These are phyloP conservation scores for Hedychridium roseum DNA, from an alignment of 2,888 invertebrate genomes.

Conservation along the genomic window DNA sequence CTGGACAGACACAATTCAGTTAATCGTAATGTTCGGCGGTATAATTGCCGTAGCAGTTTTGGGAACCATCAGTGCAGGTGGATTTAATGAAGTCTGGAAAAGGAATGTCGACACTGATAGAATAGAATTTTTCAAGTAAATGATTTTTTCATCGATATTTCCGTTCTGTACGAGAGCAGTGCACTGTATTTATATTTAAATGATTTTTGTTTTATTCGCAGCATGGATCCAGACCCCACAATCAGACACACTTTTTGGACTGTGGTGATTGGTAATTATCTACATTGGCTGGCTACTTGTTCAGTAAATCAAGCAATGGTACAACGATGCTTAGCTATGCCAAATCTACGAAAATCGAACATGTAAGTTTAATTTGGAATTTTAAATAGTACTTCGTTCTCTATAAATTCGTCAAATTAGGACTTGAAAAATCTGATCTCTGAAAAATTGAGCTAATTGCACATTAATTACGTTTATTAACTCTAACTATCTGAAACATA, in stretches of 20 bases:
- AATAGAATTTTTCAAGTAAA: constrained; percentile 78
- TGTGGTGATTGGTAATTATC: constrained; percentile 78
- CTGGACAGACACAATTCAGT: constrained; percentile 83
- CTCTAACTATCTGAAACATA: too few relatives aligned
- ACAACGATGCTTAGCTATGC: constrained; percentile 82
- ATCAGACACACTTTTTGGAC: constrained; percentile 85
- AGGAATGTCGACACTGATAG: constrained; percentile 71
- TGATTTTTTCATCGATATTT: constrained; percentile 1
- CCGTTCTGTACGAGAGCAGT: neutral
- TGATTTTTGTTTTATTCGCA: constrained; percentile 53
- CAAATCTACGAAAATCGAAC: constrained; percentile 75
- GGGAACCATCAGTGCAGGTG: constrained; percentile 74
- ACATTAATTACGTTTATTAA: too few relatives aligned
- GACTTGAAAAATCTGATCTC: too few relatives aligned
- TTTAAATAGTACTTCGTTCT: too few relatives aligned
- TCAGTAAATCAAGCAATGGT: constrained; percentile 90
- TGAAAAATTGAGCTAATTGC: too few relatives aligned
- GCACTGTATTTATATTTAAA: too few relatives aligned
- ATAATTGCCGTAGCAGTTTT: constrained; percentile 73
- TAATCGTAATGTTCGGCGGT: constrained; percentile 77
- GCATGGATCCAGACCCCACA: constrained; percentile 79
- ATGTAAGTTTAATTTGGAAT: constrained; percentile 73
- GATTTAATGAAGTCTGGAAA: constrained; percentile 70
- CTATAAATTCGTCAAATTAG: too few relatives aligned
- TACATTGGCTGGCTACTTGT: constrained; percentile 82